Percentiles rank a stretch among this genome's conserved stretches.
Evolutionary conservation across 2,113 vertebrate genomes (phyloP).

Genomic region (Perca schrenkii): DNA sequence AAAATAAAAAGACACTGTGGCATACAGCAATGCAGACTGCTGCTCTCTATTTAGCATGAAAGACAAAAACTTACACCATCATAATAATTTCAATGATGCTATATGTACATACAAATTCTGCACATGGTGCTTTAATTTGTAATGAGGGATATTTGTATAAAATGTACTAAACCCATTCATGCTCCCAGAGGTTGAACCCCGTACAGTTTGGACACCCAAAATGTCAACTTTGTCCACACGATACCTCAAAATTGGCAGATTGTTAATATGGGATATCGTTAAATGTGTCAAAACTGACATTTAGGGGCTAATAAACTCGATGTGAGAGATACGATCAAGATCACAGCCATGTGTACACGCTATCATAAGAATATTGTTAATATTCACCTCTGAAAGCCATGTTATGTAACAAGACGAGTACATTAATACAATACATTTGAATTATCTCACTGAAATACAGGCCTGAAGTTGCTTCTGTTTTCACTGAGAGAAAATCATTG

Average conservation of each 20-base stretch:
- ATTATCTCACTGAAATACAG: neutral
- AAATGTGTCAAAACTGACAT: neutral
- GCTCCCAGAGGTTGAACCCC: neutral
- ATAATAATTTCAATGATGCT: neutral
- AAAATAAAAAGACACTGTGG: too few species aligned
- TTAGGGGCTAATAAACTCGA: neutral
- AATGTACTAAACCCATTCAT: neutral
- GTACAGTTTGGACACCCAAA: neutral
- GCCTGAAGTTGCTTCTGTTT: fast-evolving
- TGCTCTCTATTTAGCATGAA: neutral
- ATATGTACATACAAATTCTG: neutral
- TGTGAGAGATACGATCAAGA: neutral
- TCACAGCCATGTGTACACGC: neutral
- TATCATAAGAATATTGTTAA: neutral
- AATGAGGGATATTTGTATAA: neutral
- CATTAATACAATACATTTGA: neutral
- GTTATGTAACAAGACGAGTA: constrained; percentile 36
- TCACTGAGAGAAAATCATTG: neutral
- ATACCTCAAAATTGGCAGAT: neutral
- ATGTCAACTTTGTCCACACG: neutral
- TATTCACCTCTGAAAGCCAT: constrained; percentile 12
- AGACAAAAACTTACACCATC: neutral
- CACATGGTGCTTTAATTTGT: neutral
- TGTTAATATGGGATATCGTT: neutral
- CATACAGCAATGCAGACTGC: too few species aligned